phyloP scores from a whole-genome alignment of 2,888 invertebrate species.

The Pammene aurita region DNA sequence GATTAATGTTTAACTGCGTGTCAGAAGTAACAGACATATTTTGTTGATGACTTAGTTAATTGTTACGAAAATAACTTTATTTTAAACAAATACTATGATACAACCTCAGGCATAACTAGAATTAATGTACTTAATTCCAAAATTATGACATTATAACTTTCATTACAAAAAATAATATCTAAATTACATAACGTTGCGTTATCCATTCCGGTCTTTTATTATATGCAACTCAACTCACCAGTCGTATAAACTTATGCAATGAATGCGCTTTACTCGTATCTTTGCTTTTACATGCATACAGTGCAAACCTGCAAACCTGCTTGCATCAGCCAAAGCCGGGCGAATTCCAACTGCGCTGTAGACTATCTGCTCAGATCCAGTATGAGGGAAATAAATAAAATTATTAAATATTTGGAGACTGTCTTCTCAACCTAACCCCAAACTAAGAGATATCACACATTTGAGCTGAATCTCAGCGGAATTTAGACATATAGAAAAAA shows the following conservation, averaged over 20 bases:
- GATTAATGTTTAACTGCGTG: conserved; percentile 14
- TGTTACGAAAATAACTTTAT: background rate
- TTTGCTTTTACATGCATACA: background rate
- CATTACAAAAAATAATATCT: too few relatives aligned
- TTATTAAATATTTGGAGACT: too few relatives aligned
- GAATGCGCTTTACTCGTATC: conserved; percentile 3
- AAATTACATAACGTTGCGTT: too few relatives aligned
- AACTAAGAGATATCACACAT: too few relatives aligned
- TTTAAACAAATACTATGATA: too few relatives aligned
- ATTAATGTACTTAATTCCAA: too few relatives aligned
- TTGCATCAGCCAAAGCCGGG: background rate
- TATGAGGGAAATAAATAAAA: background rate
- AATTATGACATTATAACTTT: too few relatives aligned
- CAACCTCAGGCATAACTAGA: too few relatives aligned
- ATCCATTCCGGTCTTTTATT: background rate
- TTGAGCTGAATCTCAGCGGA: too few relatives aligned
- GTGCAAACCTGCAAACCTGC: conserved; percentile 9
- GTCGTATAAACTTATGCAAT: conserved; percentile 27
- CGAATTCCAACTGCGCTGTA: background rate
- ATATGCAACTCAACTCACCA: conserved; percentile 10
- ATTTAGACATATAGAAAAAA: too few relatives aligned
- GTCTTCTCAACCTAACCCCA: too few relatives aligned
- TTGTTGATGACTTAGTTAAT: conserved; percentile 10
- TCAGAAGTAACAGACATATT: conserved; percentile 12
- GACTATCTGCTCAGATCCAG: background rate